Percentiles rank a stretch among this genome's conserved stretches.
Evolutionary conservation across 2,888 invertebrate species (phyloP).

Genomic region (Reticulitermes lucifugus): DNA sequence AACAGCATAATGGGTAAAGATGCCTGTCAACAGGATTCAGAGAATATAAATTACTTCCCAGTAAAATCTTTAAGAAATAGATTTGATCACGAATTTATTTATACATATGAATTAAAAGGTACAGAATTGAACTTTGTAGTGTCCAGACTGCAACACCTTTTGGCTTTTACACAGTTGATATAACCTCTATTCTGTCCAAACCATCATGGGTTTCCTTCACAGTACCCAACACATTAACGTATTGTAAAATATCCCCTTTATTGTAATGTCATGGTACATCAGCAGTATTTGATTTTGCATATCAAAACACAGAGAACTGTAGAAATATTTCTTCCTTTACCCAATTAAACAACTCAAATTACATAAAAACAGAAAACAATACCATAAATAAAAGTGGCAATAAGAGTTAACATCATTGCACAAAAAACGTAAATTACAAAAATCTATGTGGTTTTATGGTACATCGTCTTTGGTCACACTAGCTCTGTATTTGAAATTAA

Average conservation of each 20-base stretch:
- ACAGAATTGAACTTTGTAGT: conserved; percentile 46
- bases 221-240: conserved; percentile 20
- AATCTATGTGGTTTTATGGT: conserved; percentile 47
- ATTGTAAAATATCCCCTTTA: conserved; percentile 38
- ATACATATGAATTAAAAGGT: conserved; percentile 52
- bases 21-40: neutral
- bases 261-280: conserved; percentile 8
- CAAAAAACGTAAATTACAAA: conserved; percentile 49
- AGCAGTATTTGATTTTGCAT: neutral
- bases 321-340: conserved; percentile 21
- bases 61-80: conserved; percentile 37
- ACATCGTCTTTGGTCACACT: conserved; percentile 54
- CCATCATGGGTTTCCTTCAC: conserved; percentile 3
- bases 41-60: conserved; percentile 2
- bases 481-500: conserved; percentile 51
- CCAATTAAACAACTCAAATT: conserved; percentile 32
- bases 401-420: conserved; percentile 51
- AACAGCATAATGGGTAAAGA: neutral
- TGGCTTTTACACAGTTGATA: conserved; percentile 43
- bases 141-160: conserved; percentile 43
- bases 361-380: conserved; percentile 38
- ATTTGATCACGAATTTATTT: conserved; percentile 54
- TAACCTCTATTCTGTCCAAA: conserved; percentile 25
- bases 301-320: conserved; percentile 9
- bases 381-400: conserved; percentile 46